A percentile compares a stretch with the other conserved stretches of the same genome.
phyloP scores from a whole-genome alignment of 2,888 invertebrate species.

The Ormia ochracea region DNA sequence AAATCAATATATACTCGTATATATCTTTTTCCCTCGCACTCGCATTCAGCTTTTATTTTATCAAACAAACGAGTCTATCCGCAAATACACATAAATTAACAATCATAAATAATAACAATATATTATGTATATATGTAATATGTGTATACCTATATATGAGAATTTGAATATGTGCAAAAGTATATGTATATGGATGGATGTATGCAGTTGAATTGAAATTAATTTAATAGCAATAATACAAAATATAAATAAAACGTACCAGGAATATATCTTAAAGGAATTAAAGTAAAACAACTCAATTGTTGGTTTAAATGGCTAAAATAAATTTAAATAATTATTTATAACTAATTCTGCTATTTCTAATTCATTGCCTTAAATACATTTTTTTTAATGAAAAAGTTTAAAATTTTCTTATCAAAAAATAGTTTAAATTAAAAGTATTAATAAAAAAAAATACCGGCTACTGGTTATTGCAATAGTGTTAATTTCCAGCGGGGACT shows the following conservation, averaged over 20 bases:
- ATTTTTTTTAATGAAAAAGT: conserved; percentile 22
- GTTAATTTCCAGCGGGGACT: too few species aligned
- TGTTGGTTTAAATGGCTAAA: background rate
- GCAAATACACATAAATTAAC: conserved; percentile 8
- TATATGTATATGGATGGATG: too few species aligned
- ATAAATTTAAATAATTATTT: conserved; percentile 23
- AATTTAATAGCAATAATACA: conserved; percentile 4
- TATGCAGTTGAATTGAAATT: conserved; percentile 12
- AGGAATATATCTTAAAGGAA: conserved; percentile 8
- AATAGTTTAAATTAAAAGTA: too few species aligned
- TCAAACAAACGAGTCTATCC: conserved; percentile 10
- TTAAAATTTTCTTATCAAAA: too few species aligned
- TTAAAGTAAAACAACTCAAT: background rate
- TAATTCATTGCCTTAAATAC: background rate
- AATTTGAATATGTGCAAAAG: too few species aligned
- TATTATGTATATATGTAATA: too few species aligned
- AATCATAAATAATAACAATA: conserved; percentile 1
- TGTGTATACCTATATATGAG: too few species aligned
- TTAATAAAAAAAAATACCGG: too few species aligned
- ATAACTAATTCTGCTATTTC: background rate
- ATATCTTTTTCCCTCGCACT: background rate
- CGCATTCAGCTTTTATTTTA: conserved; percentile 24
- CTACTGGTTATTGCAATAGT: too few species aligned
- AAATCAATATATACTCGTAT: too few species aligned
- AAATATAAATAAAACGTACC: conserved; percentile 2